A percentile compares a stretch with the other conserved stretches of the same genome.
Evolutionary conservation across 2,113 vertebrate genomes (phyloP).

Genomic region (Acanthochromis polyacanthus): DNA sequence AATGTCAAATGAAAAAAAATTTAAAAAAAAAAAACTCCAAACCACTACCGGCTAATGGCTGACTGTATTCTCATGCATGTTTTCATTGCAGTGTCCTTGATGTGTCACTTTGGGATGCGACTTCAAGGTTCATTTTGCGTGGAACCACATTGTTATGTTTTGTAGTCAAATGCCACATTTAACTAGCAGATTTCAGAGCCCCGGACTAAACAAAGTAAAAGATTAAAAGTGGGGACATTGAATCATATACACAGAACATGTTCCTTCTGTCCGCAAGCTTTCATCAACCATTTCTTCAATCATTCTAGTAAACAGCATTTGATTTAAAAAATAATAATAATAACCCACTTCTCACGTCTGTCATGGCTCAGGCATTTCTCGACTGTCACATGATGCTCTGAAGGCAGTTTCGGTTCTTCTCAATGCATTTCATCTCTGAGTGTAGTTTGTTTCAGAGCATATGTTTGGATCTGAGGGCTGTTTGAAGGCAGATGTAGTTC

Average conservation of each 20-base stretch:
- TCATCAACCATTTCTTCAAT: conserved; percentile 41
- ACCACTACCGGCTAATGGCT: not conserved
- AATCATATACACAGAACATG: conserved; percentile 34
- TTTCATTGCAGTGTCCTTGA: conserved; percentile 15
- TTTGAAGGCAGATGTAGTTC: conserved; percentile 82
- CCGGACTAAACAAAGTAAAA: conserved; percentile 34
- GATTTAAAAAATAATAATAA: conserved; percentile 30
- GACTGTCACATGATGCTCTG: conserved; percentile 48
- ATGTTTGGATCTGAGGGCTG: conserved; percentile 74
- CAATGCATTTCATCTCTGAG: conserved; percentile 66
- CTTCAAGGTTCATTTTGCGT: conserved; percentile 10
- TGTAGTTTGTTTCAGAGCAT: conserved; percentile 71
- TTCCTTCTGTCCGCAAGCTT: conserved; percentile 38
- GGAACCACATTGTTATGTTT: conserved; percentile 44
- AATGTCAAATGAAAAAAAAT: not conserved
- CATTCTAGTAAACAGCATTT: conserved; percentile 50
- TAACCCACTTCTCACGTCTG: conserved; percentile 47
- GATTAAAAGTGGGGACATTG: conserved; percentile 36
- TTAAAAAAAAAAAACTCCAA: not conserved
- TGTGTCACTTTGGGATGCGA: conserved; percentile 15
- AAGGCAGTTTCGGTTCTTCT: conserved; percentile 53
- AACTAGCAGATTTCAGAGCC: conserved; percentile 15
- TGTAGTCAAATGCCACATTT: conserved; percentile 41
- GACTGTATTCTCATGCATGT: conserved; percentile 9
- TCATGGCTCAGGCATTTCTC: conserved; percentile 52